Base-by-base conservation (phyloP, 2,888 invertebrate species). In the Parnassius mnemosyne region DNA sequence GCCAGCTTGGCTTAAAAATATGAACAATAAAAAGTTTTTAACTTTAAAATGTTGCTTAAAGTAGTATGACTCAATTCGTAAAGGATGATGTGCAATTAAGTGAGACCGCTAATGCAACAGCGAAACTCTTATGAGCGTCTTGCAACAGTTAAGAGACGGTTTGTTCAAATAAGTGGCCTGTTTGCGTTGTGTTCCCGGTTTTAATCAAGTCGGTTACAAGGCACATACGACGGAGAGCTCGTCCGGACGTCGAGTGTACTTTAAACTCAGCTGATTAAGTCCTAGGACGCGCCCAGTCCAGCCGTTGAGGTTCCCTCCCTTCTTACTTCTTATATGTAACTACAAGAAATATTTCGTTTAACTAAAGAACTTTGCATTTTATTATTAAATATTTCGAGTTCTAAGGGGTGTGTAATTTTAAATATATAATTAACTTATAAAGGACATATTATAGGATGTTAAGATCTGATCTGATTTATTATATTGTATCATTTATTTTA, bases 181-280 rank as follows among this genome's bases (percentile, higher is more conserved):
- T 80, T 79, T 72, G 68, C 73, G 65, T 65, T 65, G 41, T 53
- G 75, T 61, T 77, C 77, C 78, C 75, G 72, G 82, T 83, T 84
- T 83, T 85, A 84, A 86, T 86, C 83, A 84, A 84, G 77, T 79
- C 75, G 72, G 74, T 78, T 76, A 74, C 72, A 73, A 73, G 75
- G 72, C 72, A 71, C 76, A 70, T 69, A 72, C 69, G 74, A 72
- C 70, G 70, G 73, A 69, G 70, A 75, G 79, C 75, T 76, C 74
- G 77, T 75, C 73, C 73, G 76, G 71, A 78, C 77, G 73, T 72
- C 75, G 71, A 82, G 81, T 74, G 78, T 80, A 78, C 82, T 83
- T 77, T 75, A 72, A 80, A 73, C 77, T 71, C 70, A 77, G 70
- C 75, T 83, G 81, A 83, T 84, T 83, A 83, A 78, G 78, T 78